Evolutionary conservation across 2,113 vertebrate genomes (phyloP), one percentile per base, ranked within the genome.

Genomic region (Nerophis lumbriciformis): DNA sequence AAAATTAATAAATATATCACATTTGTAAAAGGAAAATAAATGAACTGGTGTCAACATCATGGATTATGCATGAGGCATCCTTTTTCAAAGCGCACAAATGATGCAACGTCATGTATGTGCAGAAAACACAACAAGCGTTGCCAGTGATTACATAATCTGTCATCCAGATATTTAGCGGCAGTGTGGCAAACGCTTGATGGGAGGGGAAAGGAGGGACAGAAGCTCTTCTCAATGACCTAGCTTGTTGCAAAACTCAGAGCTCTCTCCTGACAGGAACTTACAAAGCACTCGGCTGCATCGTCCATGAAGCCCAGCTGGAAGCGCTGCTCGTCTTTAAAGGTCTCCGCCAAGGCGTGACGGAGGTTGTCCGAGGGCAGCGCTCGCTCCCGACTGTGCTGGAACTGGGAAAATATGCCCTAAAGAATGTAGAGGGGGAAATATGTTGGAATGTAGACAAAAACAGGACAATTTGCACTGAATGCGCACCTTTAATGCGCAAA

Each of bases 251-350:
- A 59, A 28, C 28, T 28, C 62, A 71, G 8, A 62, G 45, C 65
- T 62, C 61, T 37, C 59, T 49, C 16, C 66, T 39, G 12, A 73
- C 61, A 63, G 68, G 62, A 71, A 94, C 97, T 92, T 80, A 99
- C 97, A 84, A 99, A 99, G 85, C 97, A 99, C 79, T 99, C 97
- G 2, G 96, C 96, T 37, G 97, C 97, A 70, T 99, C 97, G 38
- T 99, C 95, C 97, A 99, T 99, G 55, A 94, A 92, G 45, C 97
- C 97, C 71, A 99, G 92, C 85, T 99, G 97, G 88, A 99, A 99
- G 47, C 96, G 91, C 45, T 97, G 97, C 61, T 98, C 96, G 60
- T 98, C 96, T 87, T 94, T 94, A 88, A 99, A 99, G 77, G 94
- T 98, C 76, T 99, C 95, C 0, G 97, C 97, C 6, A 99, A 90